Base-by-base conservation (phyloP, 2,888 invertebrate genomes). In the Mantis religiosa region DNA sequence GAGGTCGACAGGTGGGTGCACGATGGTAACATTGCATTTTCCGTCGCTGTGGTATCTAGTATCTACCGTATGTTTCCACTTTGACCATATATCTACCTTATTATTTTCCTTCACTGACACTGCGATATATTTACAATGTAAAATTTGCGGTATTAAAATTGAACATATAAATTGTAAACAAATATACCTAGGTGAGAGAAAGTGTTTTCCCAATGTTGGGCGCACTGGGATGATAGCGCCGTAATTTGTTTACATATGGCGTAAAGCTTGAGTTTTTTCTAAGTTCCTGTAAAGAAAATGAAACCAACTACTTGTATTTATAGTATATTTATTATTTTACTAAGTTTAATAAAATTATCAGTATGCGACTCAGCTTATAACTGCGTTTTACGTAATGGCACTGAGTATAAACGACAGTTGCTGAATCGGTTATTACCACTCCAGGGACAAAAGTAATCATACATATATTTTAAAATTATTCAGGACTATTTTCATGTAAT, bases 221-320 rank as follows among this genome's bases (percentile, higher is more conserved):
- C 3, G 0, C 30, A 82, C n/a, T 87, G 81, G 12, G 2, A 41
- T 41, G 41, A 41, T 34, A 34, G 87, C 86, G 30, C 28, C 28
- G 30, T 87, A 82, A 34, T 87, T 27, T 87, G 82, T 87, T 87
- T 87, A 87, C 82, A 87, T 82, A 87, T 87, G 87, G 87, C 82
- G 41, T 71, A 71, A 71, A 71, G 54, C 54, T 20, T 71, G 20
- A 71, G 12, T 20, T 71, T 71, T 15, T 71, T 71, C 20, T 20
- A 71, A 20, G 54, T 25, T 71, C 20, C 54, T 71, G 54, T 71
- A 71, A 71, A 25, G 15, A 71, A 20, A 15, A 71, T 71, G 54
- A 71, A 71, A 20, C 7, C 14, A 20, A 4, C 20, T 20, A 15
- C 25, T 71, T 71, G 54, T 71, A 20, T 71, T 71, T 3, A 71